Evolutionary conservation across 2,113 vertebrate species (phyloP), one percentile per base, ranked within the genome.

Genomic region (Lasiurus borealis): DNA sequence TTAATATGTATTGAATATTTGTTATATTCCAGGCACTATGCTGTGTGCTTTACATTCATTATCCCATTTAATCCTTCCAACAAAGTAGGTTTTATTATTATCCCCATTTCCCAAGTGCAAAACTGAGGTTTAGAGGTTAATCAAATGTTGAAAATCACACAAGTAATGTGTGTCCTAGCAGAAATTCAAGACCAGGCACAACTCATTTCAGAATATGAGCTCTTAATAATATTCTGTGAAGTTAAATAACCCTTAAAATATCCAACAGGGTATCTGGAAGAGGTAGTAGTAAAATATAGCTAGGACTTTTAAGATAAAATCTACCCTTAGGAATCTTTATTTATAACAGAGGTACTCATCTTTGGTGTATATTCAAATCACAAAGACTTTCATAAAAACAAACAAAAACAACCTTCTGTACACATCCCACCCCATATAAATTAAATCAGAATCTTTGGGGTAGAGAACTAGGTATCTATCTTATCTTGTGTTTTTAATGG

Each of bases 281-380:
- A 90, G 62, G 71, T 27, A 69, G 15, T 36, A 44, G 62, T 52
- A 90, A 94, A 90, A 78, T 0, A 3, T 59, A 68, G 29, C 68
- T 66, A 12, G 90, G 18, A 5, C 31, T 92, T 95, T 85, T 46
- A 91, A 90, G 88, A 68, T 77, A 68, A 96, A 94, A 59, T 68
- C 29, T 92, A 4, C 27, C 68, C 29, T 69, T 77, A 59, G 23
- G 9, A 40, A 64, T 94, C 54, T 87, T 85, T 54, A 75, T 86
- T 94, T 77, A 95, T 18, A 50, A 72, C 64, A 85, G 18, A 77
- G 36, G 0, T 66, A 90, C 78, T 84, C 68, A 87, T 68, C 48
- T 85, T 95, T 76, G 57, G 11, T 66, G 6, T 77, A 15, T 88
- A 52, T 92, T 80, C 11, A 18, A 91, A 71, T 92, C 50, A 50